A percentile compares a stretch with the other conserved stretches of the same genome.
Evolutionary conservation across 2,113 vertebrate species (phyloP).

Genomic region (Rafetus swinhoei): DNA sequence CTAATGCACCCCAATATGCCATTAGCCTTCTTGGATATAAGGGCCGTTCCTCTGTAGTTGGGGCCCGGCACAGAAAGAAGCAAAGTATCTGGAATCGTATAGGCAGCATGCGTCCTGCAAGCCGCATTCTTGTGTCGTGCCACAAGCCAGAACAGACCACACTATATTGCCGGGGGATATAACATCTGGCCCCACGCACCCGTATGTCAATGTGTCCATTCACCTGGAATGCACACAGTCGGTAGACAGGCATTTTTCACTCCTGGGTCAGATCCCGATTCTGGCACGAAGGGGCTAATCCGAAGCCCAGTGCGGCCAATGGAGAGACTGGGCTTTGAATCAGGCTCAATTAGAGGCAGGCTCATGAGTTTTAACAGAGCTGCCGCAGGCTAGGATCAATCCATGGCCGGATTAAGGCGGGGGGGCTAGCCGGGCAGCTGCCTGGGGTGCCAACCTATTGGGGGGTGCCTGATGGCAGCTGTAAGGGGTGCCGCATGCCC

Average conservation of each 20-base stretch:
- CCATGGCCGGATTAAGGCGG: no score
- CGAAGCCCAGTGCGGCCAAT: background rate
- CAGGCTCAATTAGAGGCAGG: background rate
- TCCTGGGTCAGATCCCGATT: background rate
- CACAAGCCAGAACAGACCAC: background rate
- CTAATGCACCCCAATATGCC: no score
- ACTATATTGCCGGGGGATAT: background rate
- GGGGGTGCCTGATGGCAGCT: no score
- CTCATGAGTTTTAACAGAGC: background rate
- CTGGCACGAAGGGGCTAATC: background rate
- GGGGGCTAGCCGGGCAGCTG: no score
- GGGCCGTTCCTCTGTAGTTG: no score
- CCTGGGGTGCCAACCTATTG: no score
- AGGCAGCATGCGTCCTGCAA: background rate
- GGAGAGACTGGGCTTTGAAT: background rate
- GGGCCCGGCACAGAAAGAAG: background rate
- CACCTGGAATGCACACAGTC: background rate
- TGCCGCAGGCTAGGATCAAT: no score
- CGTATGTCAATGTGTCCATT: background rate
- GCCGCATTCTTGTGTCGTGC: background rate
- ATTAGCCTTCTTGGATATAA: no score
- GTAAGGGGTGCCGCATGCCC: no score
- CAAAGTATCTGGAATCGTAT: background rate
- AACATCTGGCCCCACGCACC: no score
- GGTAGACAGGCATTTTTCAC: background rate